Percentiles rank a stretch among this genome's conserved stretches.
Evolutionary conservation across 2,113 vertebrate species (phyloP).

Genomic region (Daubentonia madagascariensis): DNA sequence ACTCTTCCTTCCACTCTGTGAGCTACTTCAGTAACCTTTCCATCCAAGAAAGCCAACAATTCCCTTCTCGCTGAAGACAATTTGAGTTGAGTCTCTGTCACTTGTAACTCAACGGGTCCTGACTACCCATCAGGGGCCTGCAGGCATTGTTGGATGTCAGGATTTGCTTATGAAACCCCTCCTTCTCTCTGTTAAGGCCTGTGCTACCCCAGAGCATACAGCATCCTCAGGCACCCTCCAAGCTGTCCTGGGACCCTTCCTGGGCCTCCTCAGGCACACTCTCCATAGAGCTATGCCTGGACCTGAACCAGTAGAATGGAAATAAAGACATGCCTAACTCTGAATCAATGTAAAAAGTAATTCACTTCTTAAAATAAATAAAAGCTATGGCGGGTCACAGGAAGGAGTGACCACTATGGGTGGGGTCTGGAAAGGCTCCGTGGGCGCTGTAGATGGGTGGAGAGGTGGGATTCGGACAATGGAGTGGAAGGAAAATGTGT

Average conservation of each 20-base stretch:
- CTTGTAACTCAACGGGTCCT: neutral
- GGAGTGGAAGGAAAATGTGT: neutral
- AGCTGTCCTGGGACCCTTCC: neutral
- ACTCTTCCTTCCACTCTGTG: neutral
- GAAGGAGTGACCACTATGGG: neutral
- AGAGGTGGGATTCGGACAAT: neutral
- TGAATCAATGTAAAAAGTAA: neutral
- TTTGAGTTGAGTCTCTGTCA: neutral
- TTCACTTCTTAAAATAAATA: constrained; percentile 43
- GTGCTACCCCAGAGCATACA: neutral
- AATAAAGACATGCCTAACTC: neutral
- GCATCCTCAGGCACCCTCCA: neutral
- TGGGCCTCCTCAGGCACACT: neutral
- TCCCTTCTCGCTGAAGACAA: neutral
- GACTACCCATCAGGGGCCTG: neutral
- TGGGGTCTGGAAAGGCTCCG: neutral
- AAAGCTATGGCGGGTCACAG: neutral
- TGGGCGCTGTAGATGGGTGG: neutral
- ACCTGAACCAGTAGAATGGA: neutral
- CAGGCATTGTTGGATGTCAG: neutral
- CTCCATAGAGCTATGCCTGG: neutral
- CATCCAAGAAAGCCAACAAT: neutral
- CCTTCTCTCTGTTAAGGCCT: neutral
- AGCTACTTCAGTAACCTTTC: neutral
- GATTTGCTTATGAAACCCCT: neutral